Evolutionary conservation across 2,888 invertebrate genomes (phyloP).

Genomic region (Catocala nupta): DNA sequence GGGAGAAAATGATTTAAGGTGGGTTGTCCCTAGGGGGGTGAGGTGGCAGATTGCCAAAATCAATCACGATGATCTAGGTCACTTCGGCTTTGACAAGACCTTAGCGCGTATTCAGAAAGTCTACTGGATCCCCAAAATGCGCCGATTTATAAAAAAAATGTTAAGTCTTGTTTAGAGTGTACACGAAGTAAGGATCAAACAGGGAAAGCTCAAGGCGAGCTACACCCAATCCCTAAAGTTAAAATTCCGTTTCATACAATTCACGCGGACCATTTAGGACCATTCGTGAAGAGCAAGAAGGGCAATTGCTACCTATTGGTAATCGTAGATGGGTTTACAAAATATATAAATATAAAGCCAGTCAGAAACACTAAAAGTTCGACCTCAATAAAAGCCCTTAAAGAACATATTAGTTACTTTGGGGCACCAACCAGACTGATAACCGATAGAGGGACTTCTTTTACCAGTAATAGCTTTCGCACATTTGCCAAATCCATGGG

Average conservation of each 20-base stretch:
- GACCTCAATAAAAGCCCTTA: background rate
- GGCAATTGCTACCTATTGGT: slow-evolving; percentile 8
- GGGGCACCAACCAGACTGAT: slow-evolving; percentile 7
- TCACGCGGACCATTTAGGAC: too few relatives aligned
- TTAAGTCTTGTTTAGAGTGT: background rate
- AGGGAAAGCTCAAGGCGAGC: too few relatives aligned
- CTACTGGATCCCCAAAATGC: too few relatives aligned
- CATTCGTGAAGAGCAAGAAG: background rate
- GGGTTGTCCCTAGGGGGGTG: too few relatives aligned
- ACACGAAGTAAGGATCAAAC: too few relatives aligned
- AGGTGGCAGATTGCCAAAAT: too few relatives aligned
- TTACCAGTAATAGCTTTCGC: too few relatives aligned
- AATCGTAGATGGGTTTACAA: slow-evolving; percentile 7
- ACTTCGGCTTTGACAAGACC: too few relatives aligned
- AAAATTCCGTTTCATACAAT: slow-evolving; percentile 5
- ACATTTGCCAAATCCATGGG: too few relatives aligned
- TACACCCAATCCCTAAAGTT: slow-evolving; percentile 8
- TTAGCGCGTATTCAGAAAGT: too few relatives aligned
- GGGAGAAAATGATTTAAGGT: too few relatives aligned
- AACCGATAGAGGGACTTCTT: slow-evolving; percentile 2
- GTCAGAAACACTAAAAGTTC: slow-evolving; percentile 4
- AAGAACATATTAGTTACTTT: slow-evolving; percentile 1
- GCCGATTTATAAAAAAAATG: background rate
- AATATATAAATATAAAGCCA: slow-evolving; percentile 6
- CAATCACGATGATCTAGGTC: too few relatives aligned